Evolutionary conservation across 2,888 invertebrate species (phyloP), one percentile per base, ranked within the genome.

Genomic region (Chrysolina americana): DNA sequence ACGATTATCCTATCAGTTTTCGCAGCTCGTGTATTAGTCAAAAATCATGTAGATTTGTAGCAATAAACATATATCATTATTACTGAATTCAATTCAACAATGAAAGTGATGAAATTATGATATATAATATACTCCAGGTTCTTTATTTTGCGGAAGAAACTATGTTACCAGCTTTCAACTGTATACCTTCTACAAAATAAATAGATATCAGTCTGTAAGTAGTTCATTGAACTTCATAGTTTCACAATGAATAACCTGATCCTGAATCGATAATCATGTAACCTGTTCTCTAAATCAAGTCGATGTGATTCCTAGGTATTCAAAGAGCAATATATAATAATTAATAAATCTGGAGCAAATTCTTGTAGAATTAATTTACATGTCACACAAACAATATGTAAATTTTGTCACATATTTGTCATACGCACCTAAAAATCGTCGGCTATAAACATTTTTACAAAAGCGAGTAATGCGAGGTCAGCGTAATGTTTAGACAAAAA

Each of bases 331-430:
- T 68, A 56, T 19, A n/a, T 53, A 11, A 66, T 66, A 41, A 64
- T 50, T 50, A 13, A 73, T 41, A 66, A 69, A 70, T 70, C 41
- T 62, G 41, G 48, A 41, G 63, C 65, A 74, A 63, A 53, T 23
- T 47, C 19, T 10, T 48, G 21, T 15, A 8, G n/a, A 47, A 66
- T 65, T 36, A 41, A 62, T 74, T 70, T 63, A 66, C 70, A 48
- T 50, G 62, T 74, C 66, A 59, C 68, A 70, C 70, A 64, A 71
- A 63, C 68, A 71, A 64, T 70, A 74, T 74, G 74, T 66, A 68
- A 74, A 74, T 74, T 64, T 23, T 41, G 1, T 70, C 44, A 66
- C 70, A 74, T 64, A 56, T 74, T 74, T 68, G 50, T 66, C 17
- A 28, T 19, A 41, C 53, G 17, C 23, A 41, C 5, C 19, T 28